Conservation (phyloP, 1,140 invertebrate species). For the Anoplolepis gracilipes region DNA sequence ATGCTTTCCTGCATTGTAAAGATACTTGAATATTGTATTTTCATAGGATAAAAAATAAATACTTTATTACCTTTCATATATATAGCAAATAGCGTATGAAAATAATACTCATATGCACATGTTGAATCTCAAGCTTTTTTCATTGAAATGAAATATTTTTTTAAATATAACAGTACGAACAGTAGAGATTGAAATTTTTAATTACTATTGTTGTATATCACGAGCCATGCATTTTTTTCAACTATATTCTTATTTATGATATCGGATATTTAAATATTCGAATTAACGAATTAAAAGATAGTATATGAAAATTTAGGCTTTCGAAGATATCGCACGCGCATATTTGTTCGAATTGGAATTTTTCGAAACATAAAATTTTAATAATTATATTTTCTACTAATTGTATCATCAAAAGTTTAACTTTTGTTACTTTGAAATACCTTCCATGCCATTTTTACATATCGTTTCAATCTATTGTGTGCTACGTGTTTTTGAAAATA, state of each 20-base stretch:
- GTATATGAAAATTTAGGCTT: no score
- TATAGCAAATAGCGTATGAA: not conserved
- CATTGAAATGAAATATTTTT: not conserved
- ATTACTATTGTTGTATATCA: not conserved
- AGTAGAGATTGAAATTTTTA: not conserved
- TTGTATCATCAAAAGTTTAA: not conserved
- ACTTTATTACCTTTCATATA: not conserved
- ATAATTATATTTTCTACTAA: conserved; percentile 3
- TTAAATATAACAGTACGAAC: not conserved
- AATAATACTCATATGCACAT: not conserved
- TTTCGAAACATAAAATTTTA: not conserved
- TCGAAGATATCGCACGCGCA: no score
- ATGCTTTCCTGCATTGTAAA: not conserved
- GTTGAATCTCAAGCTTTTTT: conserved; percentile 15
- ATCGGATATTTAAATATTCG: not conserved
- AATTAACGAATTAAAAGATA: not conserved
- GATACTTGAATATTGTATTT: conserved; percentile 28
- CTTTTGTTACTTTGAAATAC: not conserved
- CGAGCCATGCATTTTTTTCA: no score
- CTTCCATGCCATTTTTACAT: not conserved
- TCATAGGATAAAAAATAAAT: not conserved
- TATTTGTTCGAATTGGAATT: not conserved
- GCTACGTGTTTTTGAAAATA: not conserved
- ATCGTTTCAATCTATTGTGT: no score
- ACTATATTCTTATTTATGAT: not conserved